Percentiles rank a stretch among this genome's conserved stretches.
Conservation (phyloP, 2,888 invertebrate genomes). For the Heliconius aoede region DNA sequence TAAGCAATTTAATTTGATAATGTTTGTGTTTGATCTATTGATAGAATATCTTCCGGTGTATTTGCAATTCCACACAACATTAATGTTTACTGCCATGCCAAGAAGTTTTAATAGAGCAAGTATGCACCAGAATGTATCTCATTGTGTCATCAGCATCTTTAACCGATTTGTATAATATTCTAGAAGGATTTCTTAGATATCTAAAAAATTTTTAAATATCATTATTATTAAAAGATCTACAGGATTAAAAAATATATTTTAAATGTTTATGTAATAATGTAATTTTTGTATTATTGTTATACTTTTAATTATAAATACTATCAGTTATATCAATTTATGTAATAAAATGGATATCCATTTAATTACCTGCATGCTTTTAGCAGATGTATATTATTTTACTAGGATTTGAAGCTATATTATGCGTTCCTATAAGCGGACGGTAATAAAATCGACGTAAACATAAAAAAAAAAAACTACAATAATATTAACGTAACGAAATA, state of each 20-base stretch:
- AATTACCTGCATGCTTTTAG: not conserved
- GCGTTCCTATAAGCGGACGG: not conserved
- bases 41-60: not conserved
- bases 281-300: not conserved
- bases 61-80: not conserved
- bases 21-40: not conserved
- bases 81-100: slow-evolving; percentile 3
- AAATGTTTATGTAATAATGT: too few relatives aligned
- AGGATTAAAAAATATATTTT: too few relatives aligned
- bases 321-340: not conserved
- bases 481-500: not conserved
- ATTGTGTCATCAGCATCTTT: not conserved
- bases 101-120: not conserved
- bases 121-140: not conserved
- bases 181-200: not conserved
- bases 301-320: not conserved
- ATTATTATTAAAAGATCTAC: too few relatives aligned
- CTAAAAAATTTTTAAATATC: not conserved
- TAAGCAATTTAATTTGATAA: not conserved
- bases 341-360: not conserved
- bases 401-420: not conserved
- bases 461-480: not conserved
- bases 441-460: slow-evolving; percentile 4
- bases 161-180: not conserved
- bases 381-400: not conserved